phyloP scores from a whole-genome alignment of 2,888 invertebrate species.

The Ornithoptera priamus region DNA sequence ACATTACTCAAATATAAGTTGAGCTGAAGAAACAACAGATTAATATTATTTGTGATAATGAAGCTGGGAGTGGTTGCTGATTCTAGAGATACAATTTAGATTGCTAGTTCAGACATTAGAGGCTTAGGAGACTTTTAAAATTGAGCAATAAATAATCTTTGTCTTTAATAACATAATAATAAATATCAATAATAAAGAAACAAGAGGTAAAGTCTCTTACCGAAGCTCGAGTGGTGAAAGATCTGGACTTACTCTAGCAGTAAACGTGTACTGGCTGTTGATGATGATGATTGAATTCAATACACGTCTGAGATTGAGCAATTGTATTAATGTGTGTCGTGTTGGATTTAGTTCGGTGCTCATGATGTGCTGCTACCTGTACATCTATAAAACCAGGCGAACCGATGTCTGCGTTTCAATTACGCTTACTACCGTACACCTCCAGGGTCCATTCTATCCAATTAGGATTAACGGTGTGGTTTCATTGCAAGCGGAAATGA shows the following conservation, averaged over 20 bases:
- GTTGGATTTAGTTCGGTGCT: conserved; percentile 6
- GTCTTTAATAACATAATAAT: no score
- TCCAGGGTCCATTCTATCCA: conserved; percentile 63
- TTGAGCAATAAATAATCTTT: no score
- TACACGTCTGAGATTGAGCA: neutral
- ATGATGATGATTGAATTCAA: conserved; percentile 1
- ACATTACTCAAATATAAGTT: no score
- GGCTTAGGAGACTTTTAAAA: no score
- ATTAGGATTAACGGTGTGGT: conserved; percentile 63
- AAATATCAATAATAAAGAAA: no score
- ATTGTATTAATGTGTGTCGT: conserved; percentile 7
- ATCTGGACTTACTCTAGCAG: neutral
- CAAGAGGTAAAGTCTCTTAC: no score
- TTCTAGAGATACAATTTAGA: no score
- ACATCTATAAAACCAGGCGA: conserved; percentile 31
- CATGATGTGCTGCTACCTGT: conserved; percentile 18
- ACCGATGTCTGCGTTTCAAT: conserved; percentile 53
- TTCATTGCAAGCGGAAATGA: conserved; percentile 37
- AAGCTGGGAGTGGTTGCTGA: neutral
- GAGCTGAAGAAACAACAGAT: no score
- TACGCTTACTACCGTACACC: conserved; percentile 56
- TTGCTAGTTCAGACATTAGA: no score
- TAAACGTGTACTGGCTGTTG: neutral
- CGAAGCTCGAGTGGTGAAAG: no score
- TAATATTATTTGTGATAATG: no score